Conservation (phyloP, 2,113 vertebrate species). For the rabbit (Oryctolagus cuniculus) region DNA sequence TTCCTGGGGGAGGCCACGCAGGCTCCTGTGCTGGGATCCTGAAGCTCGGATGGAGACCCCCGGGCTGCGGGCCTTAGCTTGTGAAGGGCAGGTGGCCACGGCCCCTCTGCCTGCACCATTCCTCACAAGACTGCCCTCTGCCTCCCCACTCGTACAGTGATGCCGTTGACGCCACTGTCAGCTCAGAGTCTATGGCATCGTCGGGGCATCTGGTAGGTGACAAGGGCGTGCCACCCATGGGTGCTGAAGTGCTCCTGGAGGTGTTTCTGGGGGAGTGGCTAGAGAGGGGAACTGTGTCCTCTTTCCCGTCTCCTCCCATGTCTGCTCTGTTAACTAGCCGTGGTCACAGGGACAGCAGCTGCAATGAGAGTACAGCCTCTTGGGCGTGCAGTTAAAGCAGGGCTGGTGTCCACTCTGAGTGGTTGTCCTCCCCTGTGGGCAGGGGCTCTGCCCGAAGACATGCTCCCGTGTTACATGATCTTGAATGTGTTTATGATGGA, state of each 20-base stretch:
- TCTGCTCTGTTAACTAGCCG: neutral
- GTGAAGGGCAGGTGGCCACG: neutral
- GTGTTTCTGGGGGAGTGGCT: neutral
- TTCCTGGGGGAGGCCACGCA: neutral
- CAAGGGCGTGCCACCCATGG: no score
- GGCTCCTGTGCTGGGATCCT: neutral
- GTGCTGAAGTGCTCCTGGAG: no score
- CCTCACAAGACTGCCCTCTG: neutral
- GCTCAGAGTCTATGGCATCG: neutral
- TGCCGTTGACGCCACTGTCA: neutral
- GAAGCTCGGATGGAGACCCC: neutral
- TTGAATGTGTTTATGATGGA: neutral
- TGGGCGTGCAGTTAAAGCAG: neutral
- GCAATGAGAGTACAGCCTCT: neutral
- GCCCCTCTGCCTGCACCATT: neutral
- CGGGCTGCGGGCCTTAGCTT: neutral
- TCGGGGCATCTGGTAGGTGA: neutral
- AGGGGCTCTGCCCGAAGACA: neutral
- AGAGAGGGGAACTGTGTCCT: neutral
- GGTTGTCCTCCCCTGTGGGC: neutral
- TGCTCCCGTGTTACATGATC: neutral
- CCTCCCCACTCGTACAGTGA: neutral
- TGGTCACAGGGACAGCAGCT: neutral
- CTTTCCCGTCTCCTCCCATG: fast-evolving
- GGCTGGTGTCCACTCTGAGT: neutral